Evolutionary conservation across 1,140 invertebrate genomes (phyloP).

Genomic region (Lordiphosa clarofinis): DNA sequence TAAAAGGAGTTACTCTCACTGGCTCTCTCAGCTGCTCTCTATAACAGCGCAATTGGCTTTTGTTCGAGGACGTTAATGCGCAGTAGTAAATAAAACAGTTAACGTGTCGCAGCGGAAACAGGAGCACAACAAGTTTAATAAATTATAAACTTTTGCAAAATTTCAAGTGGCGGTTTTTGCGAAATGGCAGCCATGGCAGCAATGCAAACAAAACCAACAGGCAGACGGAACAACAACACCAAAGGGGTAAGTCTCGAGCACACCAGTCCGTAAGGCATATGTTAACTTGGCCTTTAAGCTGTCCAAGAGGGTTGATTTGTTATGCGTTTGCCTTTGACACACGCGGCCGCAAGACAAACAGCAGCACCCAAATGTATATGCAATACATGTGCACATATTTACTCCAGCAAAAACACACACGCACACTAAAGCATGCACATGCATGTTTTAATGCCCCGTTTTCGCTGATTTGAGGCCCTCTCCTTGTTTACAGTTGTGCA

Average conservation of each 20-base stretch:
- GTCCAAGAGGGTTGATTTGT: conserved; percentile 43
- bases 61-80: conserved; percentile 53
- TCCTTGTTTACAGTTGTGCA: no score
- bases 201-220: conserved; percentile 21
- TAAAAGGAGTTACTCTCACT: conserved; percentile 28
- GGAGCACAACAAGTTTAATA: conserved; percentile 16
- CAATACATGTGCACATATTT: no score
- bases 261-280: conserved; percentile 27
- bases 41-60: conserved; percentile 57
- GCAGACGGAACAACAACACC: conserved; percentile 31
- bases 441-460: background rate
- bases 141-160: conserved; percentile 21
- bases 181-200: conserved; percentile 51
- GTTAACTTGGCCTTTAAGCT: conserved; percentile 66
- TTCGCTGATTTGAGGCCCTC: background rate
- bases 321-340: conserved; percentile 42
- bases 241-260: conserved; percentile 59
- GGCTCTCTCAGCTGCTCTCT: conserved; percentile 1
- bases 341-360: conserved; percentile 6
- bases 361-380: background rate
- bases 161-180: conserved; percentile 16
- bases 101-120: background rate
- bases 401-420: no score
- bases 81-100: conserved; percentile 19
- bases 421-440: background rate